Percentiles rank a stretch among this genome's conserved stretches.
These are phyloP conservation scores for Peromyscus melanophrys DNA, from an alignment of 2,797 vertebrate species.

Conservation along the genomic window DNA sequence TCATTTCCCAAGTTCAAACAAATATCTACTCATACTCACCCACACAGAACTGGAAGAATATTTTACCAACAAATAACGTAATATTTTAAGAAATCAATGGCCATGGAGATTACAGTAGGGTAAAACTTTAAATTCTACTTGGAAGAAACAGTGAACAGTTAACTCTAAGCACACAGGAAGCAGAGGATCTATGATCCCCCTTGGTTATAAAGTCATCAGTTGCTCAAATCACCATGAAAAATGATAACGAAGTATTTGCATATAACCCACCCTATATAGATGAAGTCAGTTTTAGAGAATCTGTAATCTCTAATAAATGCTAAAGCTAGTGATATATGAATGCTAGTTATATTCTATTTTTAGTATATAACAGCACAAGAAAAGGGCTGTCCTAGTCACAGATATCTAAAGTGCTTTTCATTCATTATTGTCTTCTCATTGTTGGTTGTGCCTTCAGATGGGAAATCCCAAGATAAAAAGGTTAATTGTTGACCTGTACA, in stretches of 20 bases:
- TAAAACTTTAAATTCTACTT: constrained; percentile 23
- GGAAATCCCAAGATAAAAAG: not conserved
- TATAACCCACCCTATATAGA: not conserved
- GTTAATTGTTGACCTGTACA: not conserved
- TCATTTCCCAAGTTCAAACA: not conserved
- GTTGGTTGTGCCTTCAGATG: not conserved
- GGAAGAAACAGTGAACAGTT: not conserved
- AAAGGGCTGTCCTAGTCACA: not conserved
- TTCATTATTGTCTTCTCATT: not conserved
- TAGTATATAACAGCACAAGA: not conserved
- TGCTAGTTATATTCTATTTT: not conserved
- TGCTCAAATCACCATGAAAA: not conserved
- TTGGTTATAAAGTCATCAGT: not conserved
- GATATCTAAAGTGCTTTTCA: not conserved
- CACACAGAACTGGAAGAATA: not conserved
- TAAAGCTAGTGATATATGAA: no score
- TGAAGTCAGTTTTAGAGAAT: not conserved
- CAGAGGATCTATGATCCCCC: no score
- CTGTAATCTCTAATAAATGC: not conserved
- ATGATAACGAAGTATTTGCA: not conserved
- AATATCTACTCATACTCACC: not conserved
- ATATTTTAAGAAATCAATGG: not conserved
- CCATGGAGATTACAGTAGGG: not conserved
- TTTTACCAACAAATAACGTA: not conserved
- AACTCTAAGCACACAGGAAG: not conserved